Conservation (phyloP, 2,797 vertebrate species). For the Micromesistius poutassou region DNA sequence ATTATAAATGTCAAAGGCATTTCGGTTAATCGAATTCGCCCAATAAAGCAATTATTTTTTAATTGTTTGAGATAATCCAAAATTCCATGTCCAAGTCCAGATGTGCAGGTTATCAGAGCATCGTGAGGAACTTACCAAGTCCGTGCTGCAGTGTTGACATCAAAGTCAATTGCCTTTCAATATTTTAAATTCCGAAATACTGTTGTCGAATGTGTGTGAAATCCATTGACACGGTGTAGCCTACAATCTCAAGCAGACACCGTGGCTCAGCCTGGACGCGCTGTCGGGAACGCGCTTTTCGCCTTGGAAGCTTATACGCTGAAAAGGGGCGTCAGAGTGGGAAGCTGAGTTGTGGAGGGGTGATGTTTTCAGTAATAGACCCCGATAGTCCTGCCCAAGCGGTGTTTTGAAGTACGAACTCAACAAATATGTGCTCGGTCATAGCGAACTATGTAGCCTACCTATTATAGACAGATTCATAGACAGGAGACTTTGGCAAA, state of each 20-base stretch:
- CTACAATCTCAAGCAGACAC: neutral
- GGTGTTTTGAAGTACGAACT: neutral
- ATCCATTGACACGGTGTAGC: neutral
- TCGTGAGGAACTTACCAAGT: neutral
- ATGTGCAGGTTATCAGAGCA: neutral
- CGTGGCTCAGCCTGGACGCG: neutral
- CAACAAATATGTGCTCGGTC: neutral
- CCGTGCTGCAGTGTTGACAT: neutral
- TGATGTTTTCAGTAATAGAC: neutral
- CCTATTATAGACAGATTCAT: neutral
- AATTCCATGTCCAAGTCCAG: neutral
- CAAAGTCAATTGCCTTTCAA: neutral
- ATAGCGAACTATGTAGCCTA: neutral
- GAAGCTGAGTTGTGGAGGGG: neutral
- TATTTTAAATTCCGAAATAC: neutral
- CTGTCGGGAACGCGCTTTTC: neutral
- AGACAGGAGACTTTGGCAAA: neutral
- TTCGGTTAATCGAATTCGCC: neutral
- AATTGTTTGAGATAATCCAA: neutral
- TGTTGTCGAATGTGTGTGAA: neutral
- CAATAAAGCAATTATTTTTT: neutral
- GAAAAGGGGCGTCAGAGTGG: neutral
- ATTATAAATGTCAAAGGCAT: neutral
- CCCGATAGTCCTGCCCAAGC: neutral
- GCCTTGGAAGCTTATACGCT: neutral